Evolutionary conservation across 2,797 vertebrate species (phyloP), one percentile per base, ranked within the genome.

Genomic region (Petrocephalus schoutedeni): DNA sequence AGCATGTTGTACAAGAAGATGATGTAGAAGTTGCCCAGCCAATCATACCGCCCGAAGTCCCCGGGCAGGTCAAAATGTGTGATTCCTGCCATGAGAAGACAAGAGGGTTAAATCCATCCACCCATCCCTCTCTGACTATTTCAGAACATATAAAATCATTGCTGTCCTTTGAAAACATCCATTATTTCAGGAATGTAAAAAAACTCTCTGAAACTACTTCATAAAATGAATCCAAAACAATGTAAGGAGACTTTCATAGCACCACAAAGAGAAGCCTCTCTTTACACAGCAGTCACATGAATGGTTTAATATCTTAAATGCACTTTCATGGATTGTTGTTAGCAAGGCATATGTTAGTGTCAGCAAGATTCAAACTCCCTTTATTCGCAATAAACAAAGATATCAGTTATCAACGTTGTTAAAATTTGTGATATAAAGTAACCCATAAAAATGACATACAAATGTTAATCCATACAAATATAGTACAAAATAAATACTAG

Each of bases 21-120:
- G 0, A 98, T 94, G 94, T 98, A 97, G 93, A 99, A 99, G 92
- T 97, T 99, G 51, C 97, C 97, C 54, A 99, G 93, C 98, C 98
- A 99, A 95, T 99, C 96, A 91, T 97, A 98, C 9, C 98, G 96
- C 74, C 98, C 98, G 87, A 97, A 99, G 90, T 98, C 97, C 87
- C 98, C 98, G 91, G 99, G 94, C 6, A 99, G 94, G 92, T 99
- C 98, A n/a, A 99, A 99, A 57, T 96, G 96, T 21, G 98, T 99
- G 93, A 99, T 98, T 4, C 98, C 98, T 99, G 88, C 82, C 74
- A 0, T 21, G 88, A 51, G 58, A 53, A 23, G 6, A 67, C 2
- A 3, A 88, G 4, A 57, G 19, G 32, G 53, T 88, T 83, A 86
- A 1, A 21, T 84, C 41, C 45, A 5, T 74, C 28, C 67, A 36